A percentile compares a stretch with the other conserved stretches of the same genome.
Conservation (phyloP, 53 echinoderm and acorn worm species). For the Zoroaster sp. region DNA sequence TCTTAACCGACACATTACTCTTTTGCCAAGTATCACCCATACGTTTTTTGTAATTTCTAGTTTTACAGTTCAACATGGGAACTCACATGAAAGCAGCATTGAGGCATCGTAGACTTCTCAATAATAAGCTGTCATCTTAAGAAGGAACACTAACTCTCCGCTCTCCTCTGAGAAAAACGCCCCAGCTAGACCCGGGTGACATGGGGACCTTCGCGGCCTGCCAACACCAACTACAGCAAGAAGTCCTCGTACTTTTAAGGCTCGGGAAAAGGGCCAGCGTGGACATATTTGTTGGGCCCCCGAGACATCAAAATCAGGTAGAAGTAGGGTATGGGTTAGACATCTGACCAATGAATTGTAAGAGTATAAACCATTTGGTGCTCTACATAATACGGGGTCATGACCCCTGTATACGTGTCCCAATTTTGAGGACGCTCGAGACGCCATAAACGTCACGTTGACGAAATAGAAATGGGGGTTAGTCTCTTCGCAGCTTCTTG, state of each 20-base stretch:
- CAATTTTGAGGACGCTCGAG: slow-evolving; percentile 32
- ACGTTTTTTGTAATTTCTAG: too few species aligned
- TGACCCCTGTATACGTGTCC: slow-evolving; percentile 41
- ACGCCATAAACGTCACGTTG: slow-evolving; percentile 32
- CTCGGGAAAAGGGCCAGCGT: slow-evolving; percentile 35
- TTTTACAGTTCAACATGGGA: not conserved
- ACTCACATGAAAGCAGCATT: not conserved
- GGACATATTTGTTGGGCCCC: slow-evolving; percentile 53
- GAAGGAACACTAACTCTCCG: not conserved
- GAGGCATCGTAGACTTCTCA: not conserved
- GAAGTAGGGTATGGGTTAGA: slow-evolving; percentile 12
- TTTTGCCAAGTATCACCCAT: too few species aligned
- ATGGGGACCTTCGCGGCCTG: not conserved
- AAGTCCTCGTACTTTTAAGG: not conserved
- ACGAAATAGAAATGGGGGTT: not conserved
- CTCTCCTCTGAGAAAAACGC: not conserved
- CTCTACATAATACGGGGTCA: slow-evolving; percentile 43
- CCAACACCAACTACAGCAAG: not conserved
- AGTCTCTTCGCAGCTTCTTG: slow-evolving; percentile 39
- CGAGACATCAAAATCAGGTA: slow-evolving; percentile 3
- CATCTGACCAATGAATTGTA: slow-evolving; percentile 24
- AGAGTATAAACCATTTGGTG: slow-evolving; percentile 35
- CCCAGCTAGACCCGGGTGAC: not conserved
- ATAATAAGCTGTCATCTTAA: not conserved
- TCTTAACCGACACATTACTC: too few species aligned